Base-by-base conservation (phyloP, 2,797 vertebrate species). In the Poeciliopsis paucimaculata region DNA sequence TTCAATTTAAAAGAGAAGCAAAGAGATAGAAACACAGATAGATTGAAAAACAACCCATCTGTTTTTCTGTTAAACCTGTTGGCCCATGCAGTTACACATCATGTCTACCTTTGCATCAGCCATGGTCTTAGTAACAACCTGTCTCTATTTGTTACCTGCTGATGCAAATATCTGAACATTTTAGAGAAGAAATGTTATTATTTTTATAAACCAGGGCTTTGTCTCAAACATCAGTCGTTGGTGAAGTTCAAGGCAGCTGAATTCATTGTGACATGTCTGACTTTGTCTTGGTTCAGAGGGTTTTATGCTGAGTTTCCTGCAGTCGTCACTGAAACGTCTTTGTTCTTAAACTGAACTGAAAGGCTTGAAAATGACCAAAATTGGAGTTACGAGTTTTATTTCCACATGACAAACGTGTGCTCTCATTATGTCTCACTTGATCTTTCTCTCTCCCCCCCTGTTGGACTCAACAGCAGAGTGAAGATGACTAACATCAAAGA, bases 351-450 rank as follows among this genome's bases (percentile, higher is more conserved):
- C 68, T 71, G 51, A 84, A 87, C 47, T 55, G 84, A 87, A 91
- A 87, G 82, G 5, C 18, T 71, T 64, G 41, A 73, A 87, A 87
- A 89, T 73, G 78, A 85, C 83, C 86, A 85, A 82, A 91, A 57
- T 79, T 80, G 75, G 82, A 88, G 78, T 74, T 82, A 26, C 74
- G 75, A 86, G 82, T 62, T 68, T 80, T 87, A 71, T 71, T 83
- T 82, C 80, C 86, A 88, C 87, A 79, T 88, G 87, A 88, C 76
- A 53, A 85, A 85, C 53, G n/a, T 81, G 73, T 41, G 91, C 84
- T 92, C 90, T 92, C 88, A 90, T 92, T 91, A 89, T 72, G 91
- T 93, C 90, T 87, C 72, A 82, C 82, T 88, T 77, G 74, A 92
- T 93, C 87, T 88, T 81, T 64, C 78, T 91, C 86, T 76, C 46